Evolutionary conservation across 2,888 invertebrate species (phyloP).

Genomic region (Mimachlamys varia): DNA sequence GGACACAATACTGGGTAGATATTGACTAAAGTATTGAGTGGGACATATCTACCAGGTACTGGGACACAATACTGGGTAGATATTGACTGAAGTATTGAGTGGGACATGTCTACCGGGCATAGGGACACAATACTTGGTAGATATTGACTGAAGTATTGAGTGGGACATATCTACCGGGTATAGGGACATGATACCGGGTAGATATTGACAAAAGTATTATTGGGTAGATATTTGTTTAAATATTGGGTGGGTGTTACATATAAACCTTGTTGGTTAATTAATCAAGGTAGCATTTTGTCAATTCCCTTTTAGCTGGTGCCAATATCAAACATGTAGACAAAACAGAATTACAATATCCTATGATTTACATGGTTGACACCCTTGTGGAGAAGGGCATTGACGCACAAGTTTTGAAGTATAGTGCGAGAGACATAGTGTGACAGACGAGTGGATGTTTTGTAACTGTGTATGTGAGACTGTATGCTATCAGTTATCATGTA

Average conservation of each 20-base stretch:
- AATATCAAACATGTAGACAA: background rate
- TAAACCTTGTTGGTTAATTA: background rate
- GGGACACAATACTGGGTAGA: too few species aligned
- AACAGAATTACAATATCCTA: background rate
- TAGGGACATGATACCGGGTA: too few species aligned
- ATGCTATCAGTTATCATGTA: background rate
- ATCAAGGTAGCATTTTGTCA: background rate
- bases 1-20: too few species aligned
- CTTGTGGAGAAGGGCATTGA: background rate
- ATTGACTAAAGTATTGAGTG: too few species aligned
- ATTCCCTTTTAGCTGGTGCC: background rate
- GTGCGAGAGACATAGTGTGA: background rate
- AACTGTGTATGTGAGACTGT: background rate
- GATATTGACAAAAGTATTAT: too few species aligned
- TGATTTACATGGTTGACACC: background rate
- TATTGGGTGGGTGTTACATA: background rate
- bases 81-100: too few species aligned
- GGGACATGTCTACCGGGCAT: too few species aligned
- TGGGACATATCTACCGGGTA: too few species aligned
- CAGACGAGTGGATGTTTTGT: background rate
- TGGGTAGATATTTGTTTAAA: background rate
- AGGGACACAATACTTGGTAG: too few species aligned
- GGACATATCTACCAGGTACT: too few species aligned
- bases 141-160: too few species aligned
- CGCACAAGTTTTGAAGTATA: background rate